A percentile compares a stretch with the other conserved stretches of the same genome.
Evolutionary conservation across 2,113 vertebrate species (phyloP).

Genomic region (Planiliza haematocheilus): DNA sequence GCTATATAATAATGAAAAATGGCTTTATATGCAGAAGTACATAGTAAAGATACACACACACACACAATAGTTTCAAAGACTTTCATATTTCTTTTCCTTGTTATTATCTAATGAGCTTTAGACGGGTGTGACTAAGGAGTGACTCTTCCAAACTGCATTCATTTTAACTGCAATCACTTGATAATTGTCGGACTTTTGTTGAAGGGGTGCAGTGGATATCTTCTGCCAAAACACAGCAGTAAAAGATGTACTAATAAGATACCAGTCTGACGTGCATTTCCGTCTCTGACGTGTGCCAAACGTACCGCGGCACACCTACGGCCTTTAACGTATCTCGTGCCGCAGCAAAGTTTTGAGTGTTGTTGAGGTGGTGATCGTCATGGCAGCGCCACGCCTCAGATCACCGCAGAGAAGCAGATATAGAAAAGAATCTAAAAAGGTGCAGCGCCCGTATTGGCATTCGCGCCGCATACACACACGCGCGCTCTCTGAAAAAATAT

Average conservation of each 20-base stretch:
- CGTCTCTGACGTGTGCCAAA: not conserved
- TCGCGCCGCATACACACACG: conserved; percentile 6
- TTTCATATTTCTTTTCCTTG: no score
- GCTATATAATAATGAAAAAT: conserved; percentile 1
- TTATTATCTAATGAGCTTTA: no score
- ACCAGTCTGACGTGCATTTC: conserved; percentile 3
- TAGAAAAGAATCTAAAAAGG: conserved; percentile 20
- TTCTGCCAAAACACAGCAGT: conserved; percentile 21
- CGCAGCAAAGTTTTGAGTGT: no score
- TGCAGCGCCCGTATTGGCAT: conserved; percentile 6
- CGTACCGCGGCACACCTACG: not conserved
- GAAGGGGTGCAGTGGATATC: not conserved
- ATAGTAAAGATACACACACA: conserved; percentile 16
- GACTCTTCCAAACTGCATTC: no score
- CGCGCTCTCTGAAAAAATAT: not conserved
- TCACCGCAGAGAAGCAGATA: not conserved
- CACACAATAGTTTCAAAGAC: no score
- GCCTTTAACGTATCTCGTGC: not conserved
- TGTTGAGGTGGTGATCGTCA: not conserved
- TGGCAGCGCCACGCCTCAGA: not conserved
- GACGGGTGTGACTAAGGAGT: no score
- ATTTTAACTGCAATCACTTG: no score
- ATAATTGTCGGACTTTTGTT: not conserved
- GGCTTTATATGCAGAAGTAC: conserved; percentile 9
- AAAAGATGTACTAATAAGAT: conserved; percentile 20